Evolutionary conservation across 1,140 invertebrate species (phyloP), one percentile per base, ranked within the genome.

Genomic region (Drosophila nebulosa): DNA sequence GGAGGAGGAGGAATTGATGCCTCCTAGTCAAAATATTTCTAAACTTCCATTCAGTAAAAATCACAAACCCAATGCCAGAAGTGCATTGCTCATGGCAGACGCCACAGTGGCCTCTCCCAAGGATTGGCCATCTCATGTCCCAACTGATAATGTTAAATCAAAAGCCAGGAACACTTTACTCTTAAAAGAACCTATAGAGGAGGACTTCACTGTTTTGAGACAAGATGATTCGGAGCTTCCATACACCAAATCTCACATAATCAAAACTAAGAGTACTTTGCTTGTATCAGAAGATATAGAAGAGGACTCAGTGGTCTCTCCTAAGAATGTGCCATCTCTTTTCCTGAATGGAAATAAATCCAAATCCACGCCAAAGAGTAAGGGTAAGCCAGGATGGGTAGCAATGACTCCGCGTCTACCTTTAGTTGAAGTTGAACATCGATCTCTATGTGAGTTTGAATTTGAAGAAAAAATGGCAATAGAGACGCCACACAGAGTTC

Each of bases 361-460:
- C 24, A 24, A 24, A n/a, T n/a, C 39, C 7, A 16, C 39, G 18
- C 39, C 14, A 5, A 46, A 46, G n/a, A n/a, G n/a, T 46, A 46
- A 46, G 21, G 6, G 16, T 10, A 46, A 46, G 16, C 16, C 16
- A 18, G 12, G 5, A 18, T 46, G 39, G 7, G 57, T 64, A 21
- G 56, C 32, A 16, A 42, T 75, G 4, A 83, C 75, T 0, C 80
- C 80, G 1, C 59, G 67, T 1, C 51, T 60, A 5, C 86, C 80
- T 0, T 36, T 78, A 14, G 58, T 64, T 22, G 80, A 80, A 5
- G 86, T 39, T 39, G 0, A 64, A 0, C n/a, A n/a, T n/a, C 52
- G 61, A 4, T 85, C 81, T 1, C 35, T 81, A n/a, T 64, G 59
- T 21, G 81, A 86, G 6, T 85, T 81, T 36, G 74, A 75, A 35